Conservation (phyloP, 1,140 invertebrate genomes). For the Maconellicoccus hirsutus region DNA sequence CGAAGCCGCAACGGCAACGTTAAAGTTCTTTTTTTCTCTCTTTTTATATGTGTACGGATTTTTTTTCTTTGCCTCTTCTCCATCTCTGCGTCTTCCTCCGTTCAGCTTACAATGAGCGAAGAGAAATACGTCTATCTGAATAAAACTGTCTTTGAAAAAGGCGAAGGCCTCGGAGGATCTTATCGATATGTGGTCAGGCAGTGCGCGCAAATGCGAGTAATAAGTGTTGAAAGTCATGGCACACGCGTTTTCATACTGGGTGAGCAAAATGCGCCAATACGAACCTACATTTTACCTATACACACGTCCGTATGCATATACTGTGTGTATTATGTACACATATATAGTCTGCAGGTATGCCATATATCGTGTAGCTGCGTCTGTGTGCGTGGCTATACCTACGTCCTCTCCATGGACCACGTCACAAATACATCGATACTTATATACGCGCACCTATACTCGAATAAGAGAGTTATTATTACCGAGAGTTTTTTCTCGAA, state of each 20-base stretch:
- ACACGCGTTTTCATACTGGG: background rate
- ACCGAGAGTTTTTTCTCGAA: background rate
- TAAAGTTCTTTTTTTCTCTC: background rate
- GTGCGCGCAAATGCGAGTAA: background rate
- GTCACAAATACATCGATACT: background rate
- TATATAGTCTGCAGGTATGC: too few species aligned
- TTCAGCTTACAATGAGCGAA: background rate
- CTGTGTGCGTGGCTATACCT: too few species aligned
- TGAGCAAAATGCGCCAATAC: background rate
- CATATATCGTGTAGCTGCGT: too few species aligned
- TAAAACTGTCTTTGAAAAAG: slow-evolving; percentile 1
- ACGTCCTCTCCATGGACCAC: too few species aligned
- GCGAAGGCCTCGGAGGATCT: background rate
- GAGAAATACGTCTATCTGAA: background rate
- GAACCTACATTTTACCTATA: too few species aligned
- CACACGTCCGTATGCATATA: too few species aligned
- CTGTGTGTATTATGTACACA: too few species aligned
- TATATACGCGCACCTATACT: background rate
- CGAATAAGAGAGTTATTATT: slow-evolving; percentile 1
- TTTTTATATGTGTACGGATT: background rate
- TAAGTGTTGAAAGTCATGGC: slow-evolving; percentile 7
- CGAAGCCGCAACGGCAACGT: background rate
- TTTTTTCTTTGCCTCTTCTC: background rate
- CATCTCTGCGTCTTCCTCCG: too few species aligned
- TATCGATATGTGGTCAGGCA: background rate